A percentile compares a stretch with the other conserved stretches of the same genome.
phyloP scores from a whole-genome alignment of 1,140 invertebrate genomes.

The Ceratina calcarata region DNA sequence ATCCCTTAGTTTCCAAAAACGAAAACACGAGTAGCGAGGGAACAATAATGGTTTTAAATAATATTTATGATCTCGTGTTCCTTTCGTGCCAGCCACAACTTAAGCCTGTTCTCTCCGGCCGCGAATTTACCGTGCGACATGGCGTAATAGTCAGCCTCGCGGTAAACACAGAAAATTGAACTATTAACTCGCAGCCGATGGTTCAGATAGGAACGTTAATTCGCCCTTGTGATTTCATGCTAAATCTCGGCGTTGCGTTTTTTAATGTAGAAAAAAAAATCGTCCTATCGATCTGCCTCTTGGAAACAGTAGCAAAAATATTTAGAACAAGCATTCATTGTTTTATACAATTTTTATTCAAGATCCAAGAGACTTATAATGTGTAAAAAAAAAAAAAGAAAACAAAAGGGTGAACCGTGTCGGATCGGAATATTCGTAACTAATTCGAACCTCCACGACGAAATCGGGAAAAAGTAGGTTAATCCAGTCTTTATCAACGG shows the following conservation, averaged over 20 bases:
- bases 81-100: neutral
- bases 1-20: neutral
- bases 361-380: neutral
- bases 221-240: neutral
- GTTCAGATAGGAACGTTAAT: neutral
- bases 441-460: neutral
- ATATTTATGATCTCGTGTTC: neutral
- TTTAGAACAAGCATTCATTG: neutral
- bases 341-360: neutral
- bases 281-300: neutral
- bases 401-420: neutral
- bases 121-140: conserved; percentile 3
- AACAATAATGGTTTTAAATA: neutral
- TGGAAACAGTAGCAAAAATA: neutral
- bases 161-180: neutral
- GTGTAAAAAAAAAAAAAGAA: too few species aligned
- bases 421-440: conserved; percentile 8
- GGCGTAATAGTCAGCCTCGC: neutral
- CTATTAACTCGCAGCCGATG: neutral
- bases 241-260: neutral
- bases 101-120: neutral
- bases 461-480: conserved; percentile 22
- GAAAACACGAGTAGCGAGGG: neutral
- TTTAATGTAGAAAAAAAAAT: too few species aligned
- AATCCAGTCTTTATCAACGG: conserved; percentile 32